phyloP scores from a whole-genome alignment of 2,113 vertebrate genomes.

The Aspidoscelis tigris region DNA sequence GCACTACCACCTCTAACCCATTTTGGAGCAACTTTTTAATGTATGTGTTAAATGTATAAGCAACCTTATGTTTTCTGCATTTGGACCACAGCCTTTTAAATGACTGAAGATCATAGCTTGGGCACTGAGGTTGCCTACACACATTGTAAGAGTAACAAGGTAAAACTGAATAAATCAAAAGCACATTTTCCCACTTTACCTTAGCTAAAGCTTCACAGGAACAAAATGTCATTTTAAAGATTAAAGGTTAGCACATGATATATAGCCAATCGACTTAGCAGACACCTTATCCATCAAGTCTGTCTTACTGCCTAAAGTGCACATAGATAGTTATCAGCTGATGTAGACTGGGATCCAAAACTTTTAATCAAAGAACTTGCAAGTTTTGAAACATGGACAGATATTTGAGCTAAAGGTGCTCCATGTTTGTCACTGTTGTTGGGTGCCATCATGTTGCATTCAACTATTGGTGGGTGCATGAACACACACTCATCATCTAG shows the following conservation, averaged over 20 bases:
- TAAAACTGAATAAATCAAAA: slow-evolving; percentile 29
- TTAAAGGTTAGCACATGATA: slow-evolving; percentile 19
- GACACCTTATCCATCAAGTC: slow-evolving; percentile 8
- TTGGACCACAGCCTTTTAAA: not conserved
- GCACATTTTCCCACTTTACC: slow-evolving; percentile 16
- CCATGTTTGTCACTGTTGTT: not conserved
- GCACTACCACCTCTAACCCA: no score
- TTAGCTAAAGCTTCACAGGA: slow-evolving; percentile 10
- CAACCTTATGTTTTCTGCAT: not conserved
- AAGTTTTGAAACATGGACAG: not conserved
- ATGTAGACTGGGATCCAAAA: not conserved
- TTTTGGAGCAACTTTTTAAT: no score
- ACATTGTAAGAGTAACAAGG: slow-evolving; percentile 6
- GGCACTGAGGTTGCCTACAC: not conserved
- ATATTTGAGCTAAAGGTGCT: not conserved
- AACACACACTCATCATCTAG: no score
- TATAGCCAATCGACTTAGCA: not conserved
- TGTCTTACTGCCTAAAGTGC: slow-evolving; percentile 9
- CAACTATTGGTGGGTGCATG: no score
- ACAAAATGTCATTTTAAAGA: slow-evolving; percentile 24
- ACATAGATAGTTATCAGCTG: not conserved
- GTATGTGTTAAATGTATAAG: no score
- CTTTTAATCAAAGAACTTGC: slow-evolving; percentile 2
- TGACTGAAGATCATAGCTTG: slow-evolving; percentile 14
- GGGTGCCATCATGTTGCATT: no score